Percentiles rank a stretch among this genome's conserved stretches.
Conservation (phyloP, 2,113 vertebrate species). For the Amphiprion percula region DNA sequence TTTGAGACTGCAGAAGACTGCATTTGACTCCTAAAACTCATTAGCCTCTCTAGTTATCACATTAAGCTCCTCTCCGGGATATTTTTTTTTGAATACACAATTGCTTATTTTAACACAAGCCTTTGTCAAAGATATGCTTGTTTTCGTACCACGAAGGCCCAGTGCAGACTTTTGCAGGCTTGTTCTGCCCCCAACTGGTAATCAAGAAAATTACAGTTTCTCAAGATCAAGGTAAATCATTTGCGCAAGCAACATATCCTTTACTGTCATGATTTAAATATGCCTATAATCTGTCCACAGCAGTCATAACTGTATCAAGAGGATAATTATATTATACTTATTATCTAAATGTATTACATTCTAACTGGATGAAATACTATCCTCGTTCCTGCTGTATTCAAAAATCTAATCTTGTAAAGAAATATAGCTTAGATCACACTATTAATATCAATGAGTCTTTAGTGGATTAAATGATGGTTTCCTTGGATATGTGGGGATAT, state of each 20-base stretch:
- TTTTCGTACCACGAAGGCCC: neutral
- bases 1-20: neutral
- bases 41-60: constrained; percentile 4
- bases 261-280: neutral
- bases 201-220: constrained; percentile 1
- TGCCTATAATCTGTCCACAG: neutral
- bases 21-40: neutral
- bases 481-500: too few relatives aligned
- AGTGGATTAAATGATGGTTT: neutral
- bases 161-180: neutral
- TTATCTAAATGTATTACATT: too few relatives aligned
- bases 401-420: neutral
- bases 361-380: neutral
- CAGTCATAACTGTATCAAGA: neutral
- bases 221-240: neutral
- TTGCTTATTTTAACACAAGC: neutral
- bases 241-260: too few relatives aligned
- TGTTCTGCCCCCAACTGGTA: constrained; percentile 66
- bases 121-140: neutral
- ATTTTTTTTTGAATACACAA: neutral
- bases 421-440: neutral
- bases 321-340: neutral
- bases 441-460: neutral
- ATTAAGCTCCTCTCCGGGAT: neutral
- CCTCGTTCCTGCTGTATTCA: neutral